A percentile compares a stretch with the other conserved stretches of the same genome.
Conservation (phyloP, 92 coral and sea anemone species). For the Meandrina meandrites region DNA sequence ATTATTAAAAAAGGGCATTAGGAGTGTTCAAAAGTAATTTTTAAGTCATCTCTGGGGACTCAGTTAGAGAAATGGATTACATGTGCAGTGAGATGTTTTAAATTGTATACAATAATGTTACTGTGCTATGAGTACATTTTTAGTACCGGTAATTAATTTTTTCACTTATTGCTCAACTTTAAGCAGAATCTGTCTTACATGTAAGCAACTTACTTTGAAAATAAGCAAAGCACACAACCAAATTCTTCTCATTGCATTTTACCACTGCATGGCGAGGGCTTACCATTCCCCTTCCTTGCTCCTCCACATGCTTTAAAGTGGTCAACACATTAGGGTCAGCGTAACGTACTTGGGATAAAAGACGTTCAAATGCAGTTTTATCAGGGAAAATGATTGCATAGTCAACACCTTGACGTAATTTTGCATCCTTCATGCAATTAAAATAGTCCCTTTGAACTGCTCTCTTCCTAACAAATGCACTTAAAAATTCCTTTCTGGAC, state of each 20-base stretch:
- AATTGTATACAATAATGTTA: too few relatives aligned
- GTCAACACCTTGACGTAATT: slow-evolving; percentile 43
- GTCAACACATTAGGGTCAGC: background rate
- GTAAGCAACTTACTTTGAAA: slow-evolving; percentile 43
- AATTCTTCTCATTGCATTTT: background rate
- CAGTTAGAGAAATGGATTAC: too few relatives aligned
- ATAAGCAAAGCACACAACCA: slow-evolving; percentile 32
- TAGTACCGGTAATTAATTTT: too few relatives aligned
- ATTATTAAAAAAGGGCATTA: too few relatives aligned
- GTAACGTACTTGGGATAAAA: background rate
- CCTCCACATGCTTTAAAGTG: background rate
- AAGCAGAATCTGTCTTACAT: too few relatives aligned
- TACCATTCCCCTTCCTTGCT: background rate
- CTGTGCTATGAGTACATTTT: too few relatives aligned
- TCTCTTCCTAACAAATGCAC: slow-evolving; percentile 22
- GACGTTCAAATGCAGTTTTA: background rate
- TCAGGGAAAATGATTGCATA: slow-evolving; percentile 44
- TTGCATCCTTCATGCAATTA: slow-evolving; percentile 1
- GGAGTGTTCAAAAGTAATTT: too few relatives aligned
- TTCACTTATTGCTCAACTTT: too few relatives aligned
- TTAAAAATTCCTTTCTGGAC: slow-evolving; percentile 18
- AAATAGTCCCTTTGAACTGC: slow-evolving; percentile 38
- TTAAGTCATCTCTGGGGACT: too few relatives aligned
- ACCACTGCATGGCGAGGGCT: slow-evolving; percentile 23
- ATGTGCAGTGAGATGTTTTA: too few relatives aligned